Evolutionary conservation across 2,113 vertebrate species (phyloP).

Genomic region (Cyanistes caeruleus): DNA sequence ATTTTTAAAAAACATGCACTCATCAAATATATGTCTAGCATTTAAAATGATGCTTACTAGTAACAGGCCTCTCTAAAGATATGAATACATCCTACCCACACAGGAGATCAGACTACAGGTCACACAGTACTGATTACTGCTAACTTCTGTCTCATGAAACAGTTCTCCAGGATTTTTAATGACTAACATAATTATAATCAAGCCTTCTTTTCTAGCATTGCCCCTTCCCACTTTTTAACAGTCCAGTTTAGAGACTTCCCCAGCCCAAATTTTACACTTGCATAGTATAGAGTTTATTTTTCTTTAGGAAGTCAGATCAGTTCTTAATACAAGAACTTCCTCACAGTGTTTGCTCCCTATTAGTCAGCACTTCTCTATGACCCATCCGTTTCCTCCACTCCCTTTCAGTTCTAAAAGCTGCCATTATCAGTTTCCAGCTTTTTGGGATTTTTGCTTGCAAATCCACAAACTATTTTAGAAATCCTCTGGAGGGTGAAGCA

Average conservation of each 20-base stretch:
- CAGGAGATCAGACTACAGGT: not conserved
- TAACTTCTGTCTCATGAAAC: not conserved
- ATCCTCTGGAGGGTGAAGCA: not conserved
- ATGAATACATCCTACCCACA: not conserved
- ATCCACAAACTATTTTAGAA: not conserved
- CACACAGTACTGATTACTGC: not conserved
- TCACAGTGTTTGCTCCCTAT: constrained; percentile 13
- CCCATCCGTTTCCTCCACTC: constrained; percentile 42
- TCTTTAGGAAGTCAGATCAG: not conserved
- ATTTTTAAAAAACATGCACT: not conserved
- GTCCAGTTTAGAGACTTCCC: not conserved
- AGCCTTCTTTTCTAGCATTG: not conserved
- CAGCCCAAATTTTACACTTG: not conserved
- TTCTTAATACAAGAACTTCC: not conserved
- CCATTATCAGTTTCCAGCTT: not conserved
- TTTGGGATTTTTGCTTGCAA: not conserved
- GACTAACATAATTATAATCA: not conserved
- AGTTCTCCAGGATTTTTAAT: not conserved
- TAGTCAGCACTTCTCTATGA: constrained; percentile 46
- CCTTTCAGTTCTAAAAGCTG: not conserved
- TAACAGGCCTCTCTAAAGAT: not conserved
- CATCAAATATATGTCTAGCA: not conserved
- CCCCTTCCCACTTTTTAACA: not conserved
- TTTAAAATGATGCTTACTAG: not conserved
- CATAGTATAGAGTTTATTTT: not conserved